Base-by-base conservation (phyloP, 2,888 invertebrate species). In the Hypercompe scribonia region DNA sequence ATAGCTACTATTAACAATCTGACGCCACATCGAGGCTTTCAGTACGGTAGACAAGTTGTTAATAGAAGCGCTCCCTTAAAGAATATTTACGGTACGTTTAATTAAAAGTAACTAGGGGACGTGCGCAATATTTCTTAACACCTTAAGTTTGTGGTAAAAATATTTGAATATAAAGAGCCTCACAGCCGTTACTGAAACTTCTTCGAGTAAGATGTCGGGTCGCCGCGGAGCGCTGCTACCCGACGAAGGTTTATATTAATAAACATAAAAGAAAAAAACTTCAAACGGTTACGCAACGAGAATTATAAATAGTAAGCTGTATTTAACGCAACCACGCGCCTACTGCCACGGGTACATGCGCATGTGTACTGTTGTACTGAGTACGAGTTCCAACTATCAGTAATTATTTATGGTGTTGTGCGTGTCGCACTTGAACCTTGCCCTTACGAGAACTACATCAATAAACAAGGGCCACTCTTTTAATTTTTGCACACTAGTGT, bases 191-290 rank as follows among this genome's bases (percentile, higher is more conserved):
- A 39, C 21, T 31, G 18, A 71, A 63, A 21, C n/a, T 24, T 54
- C 65, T 54, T 65, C 7, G 46, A 33, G 34, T 11, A 28, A 24
- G 28, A 65, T 42, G 24, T 13, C 15, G 34, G n/a, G n/a, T 21
- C 31, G 39, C 42, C 15, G 39, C 58, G 58, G 65, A 33, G 58
- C 65, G 42, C 65, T 58, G 58, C 42, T 70, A 70, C 7, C 70
- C 36, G 39, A 74, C 36, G 67, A 74, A 74, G 74, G 70, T 54
- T 63, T 67, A 63, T 66, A 65, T 73, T 42, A 71, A 74, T 68
- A 71, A 71, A 74, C 50, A 74, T 64, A 68, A 74, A 74, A 73
- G 65, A 65, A 73, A 73, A 73, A 42, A 73, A 68, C 63, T 65
- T 74, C 64, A 71, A 74, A 73, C 66, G 61, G 65, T 68, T 65